Evolutionary conservation across 2,888 invertebrate genomes (phyloP), one percentile per base, ranked within the genome.

Genomic region (Falcaria lacertinaria): DNA sequence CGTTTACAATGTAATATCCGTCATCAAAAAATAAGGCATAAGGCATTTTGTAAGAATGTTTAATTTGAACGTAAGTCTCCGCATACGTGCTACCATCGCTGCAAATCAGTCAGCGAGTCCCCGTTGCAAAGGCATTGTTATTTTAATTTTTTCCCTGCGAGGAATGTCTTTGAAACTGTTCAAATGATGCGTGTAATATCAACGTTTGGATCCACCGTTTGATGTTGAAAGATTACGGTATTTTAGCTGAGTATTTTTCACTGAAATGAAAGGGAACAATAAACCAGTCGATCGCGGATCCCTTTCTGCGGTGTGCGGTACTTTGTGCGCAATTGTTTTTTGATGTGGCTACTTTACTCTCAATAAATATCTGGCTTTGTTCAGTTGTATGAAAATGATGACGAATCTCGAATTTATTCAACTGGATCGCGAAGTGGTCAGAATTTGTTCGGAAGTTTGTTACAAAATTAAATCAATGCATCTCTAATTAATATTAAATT

Each of bases 131-230:
- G 71, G 75, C 74, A 64, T 61, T 80, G 84, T 88, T 86, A 85
- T 88, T 87, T 87, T 84, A 84, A 83, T 87, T 87, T 89, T 86
- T 88, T 76, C 67, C 74, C 68, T 65, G 52, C 55, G 52, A 55
- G 76, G 89, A 88, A 89, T 88, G 84, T 89, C 88, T 89, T 88
- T 88, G 88, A 87, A 74, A 81, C 74, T 74, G 75, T 76, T 86
- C 80, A 86, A 88, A 88, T 88, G 87, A 87, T 70, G 87, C 85
- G 80, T 87, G 85, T 83, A 87, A 88, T 86, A 86, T 83, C 74
- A 79, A 79, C 78, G 75, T 77, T 80, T 78, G 72, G 37, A 37
- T 63, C 67, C 72, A 74, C 67, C 73, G 84, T 87, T 88, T 87
- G 86, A 87, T 86, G 85, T 87, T 65, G 60, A 69, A 82, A 85